These are phyloP conservation scores for Crematogaster levior DNA, from an alignment of 2,888 invertebrate species.

Conservation along the genomic window DNA sequence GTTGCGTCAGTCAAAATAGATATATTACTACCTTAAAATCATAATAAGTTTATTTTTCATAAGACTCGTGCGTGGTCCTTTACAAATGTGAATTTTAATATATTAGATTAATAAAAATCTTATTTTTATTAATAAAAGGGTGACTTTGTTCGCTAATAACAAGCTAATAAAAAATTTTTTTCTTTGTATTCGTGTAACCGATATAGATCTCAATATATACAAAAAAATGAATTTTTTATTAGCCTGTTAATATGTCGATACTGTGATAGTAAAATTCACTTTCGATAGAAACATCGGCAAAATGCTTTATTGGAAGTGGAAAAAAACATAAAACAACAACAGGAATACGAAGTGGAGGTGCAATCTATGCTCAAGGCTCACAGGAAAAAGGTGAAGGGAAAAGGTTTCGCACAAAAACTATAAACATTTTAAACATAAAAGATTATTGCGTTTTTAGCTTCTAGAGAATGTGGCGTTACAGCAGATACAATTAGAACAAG, in stretches of 20 bases:
- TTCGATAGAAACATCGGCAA: conserved; percentile 86
- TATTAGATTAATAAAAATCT: conserved; percentile 2
- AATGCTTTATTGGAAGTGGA: conserved; percentile 88
- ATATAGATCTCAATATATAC: no score
- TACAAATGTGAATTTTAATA: not conserved
- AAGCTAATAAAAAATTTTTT: not conserved
- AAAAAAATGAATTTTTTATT: conserved; percentile 7
- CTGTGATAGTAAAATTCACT: conserved; percentile 16
- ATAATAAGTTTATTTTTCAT: no score
- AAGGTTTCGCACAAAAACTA: not conserved
- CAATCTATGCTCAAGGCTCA: conserved; percentile 89
- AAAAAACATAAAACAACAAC: conserved; percentile 88
- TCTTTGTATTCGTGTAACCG: not conserved
- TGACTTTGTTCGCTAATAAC: not conserved
- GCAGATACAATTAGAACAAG: conserved; percentile 89
- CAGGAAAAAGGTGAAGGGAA: conserved; percentile 87
- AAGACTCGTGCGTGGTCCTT: no score
- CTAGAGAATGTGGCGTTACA: conserved; percentile 87
- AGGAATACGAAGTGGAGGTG: conserved; percentile 89
- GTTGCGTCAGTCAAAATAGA: no score
- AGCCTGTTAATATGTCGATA: not conserved
- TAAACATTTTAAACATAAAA: conserved; percentile 6
- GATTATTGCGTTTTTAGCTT: conserved; percentile 82
- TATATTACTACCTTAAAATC: no score
- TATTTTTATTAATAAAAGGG: not conserved